phyloP scores from a whole-genome alignment of 2,797 vertebrate genomes.

The Lates japonicus region DNA sequence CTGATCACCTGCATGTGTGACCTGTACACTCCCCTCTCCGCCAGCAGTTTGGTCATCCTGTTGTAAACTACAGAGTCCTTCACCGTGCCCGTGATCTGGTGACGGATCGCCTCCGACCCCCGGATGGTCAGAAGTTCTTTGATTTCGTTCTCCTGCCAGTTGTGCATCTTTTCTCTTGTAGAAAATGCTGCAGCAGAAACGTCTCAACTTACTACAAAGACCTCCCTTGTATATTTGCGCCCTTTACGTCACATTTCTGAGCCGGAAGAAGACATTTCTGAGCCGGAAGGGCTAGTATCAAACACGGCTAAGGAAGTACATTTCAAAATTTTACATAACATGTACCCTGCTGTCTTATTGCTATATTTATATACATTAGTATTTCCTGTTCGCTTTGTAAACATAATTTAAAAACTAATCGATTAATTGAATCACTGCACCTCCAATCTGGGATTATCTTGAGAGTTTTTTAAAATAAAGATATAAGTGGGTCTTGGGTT shows the following conservation, averaged over 20 bases:
- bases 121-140: slow-evolving; percentile 55
- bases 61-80: slow-evolving; percentile 65
- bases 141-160: slow-evolving; percentile 72
- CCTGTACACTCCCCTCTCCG: slow-evolving; percentile 56
- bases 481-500: too few relatives aligned
- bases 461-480: too few relatives aligned
- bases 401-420: too few relatives aligned
- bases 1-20: slow-evolving; percentile 67
- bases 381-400: too few relatives aligned
- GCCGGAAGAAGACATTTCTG: slow-evolving; percentile 36
- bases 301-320: too few relatives aligned
- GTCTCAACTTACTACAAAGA: slow-evolving; percentile 49
- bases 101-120: slow-evolving; percentile 41
- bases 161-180: slow-evolving; percentile 45
- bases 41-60: slow-evolving; percentile 55
- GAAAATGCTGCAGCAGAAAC: not conserved
- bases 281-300: slow-evolving; percentile 31
- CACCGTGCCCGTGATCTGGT: slow-evolving; percentile 63
- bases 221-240: slow-evolving; percentile 27
- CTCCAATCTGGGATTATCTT: too few relatives aligned
- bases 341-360: too few relatives aligned
- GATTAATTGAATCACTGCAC: too few relatives aligned
- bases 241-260: slow-evolving; percentile 32
- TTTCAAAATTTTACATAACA: too few relatives aligned
- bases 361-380: too few relatives aligned